A percentile compares a stretch with the other conserved stretches of the same genome.
These are phyloP conservation scores for Haemorhous mexicanus DNA, from an alignment of 2,113 vertebrate genomes.

Conservation along the genomic window DNA sequence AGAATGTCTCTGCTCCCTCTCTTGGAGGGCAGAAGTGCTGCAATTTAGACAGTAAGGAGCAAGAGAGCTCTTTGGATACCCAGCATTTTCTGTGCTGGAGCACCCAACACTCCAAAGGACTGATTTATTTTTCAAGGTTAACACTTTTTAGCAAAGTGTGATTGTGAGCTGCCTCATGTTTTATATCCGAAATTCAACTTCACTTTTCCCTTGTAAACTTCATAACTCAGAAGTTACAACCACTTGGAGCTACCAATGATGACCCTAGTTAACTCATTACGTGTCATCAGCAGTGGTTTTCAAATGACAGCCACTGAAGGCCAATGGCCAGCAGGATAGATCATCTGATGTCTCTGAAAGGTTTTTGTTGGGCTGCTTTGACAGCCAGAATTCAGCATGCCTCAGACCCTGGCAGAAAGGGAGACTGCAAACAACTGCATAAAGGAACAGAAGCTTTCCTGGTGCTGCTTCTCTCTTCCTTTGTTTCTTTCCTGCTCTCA, in stretches of 20 bases:
- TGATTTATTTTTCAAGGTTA: background rate
- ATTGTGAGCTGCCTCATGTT: background rate
- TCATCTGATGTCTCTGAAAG: background rate
- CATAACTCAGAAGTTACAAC: background rate
- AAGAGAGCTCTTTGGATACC: background rate
- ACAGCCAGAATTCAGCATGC: background rate
- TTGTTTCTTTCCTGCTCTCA: background rate
- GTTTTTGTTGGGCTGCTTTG: background rate
- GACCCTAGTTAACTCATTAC: background rate
- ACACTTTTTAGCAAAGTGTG: background rate
- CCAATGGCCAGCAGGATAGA: background rate
- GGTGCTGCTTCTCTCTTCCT: background rate
- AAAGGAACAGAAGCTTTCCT: background rate
- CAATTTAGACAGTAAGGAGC: background rate
- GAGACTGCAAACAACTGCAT: background rate
- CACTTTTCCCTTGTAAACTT: background rate
- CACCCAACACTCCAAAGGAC: background rate
- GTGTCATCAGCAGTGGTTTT: background rate
- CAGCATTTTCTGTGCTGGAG: background rate
- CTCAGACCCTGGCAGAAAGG: background rate
- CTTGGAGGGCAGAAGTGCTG: background rate
- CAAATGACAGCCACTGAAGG: background rate
- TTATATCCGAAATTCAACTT: background rate
- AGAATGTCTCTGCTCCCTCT: background rate
- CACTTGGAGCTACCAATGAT: background rate